Conservation (phyloP, 2,797 vertebrate genomes). For the Rhinichthys osculus region DNA sequence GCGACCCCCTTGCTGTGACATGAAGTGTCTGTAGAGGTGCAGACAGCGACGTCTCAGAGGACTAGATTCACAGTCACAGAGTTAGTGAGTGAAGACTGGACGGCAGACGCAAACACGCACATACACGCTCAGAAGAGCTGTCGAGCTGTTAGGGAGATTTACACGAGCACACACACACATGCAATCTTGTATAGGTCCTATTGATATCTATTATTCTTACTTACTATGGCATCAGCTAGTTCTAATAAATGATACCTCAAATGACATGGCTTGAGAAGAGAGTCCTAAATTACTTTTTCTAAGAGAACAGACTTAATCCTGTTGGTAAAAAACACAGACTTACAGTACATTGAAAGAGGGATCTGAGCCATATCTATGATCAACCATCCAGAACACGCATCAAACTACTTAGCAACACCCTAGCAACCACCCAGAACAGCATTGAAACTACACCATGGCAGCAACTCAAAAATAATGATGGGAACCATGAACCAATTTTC, state of each 20-base stretch:
- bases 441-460: neutral
- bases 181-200: neutral
- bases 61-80: constrained; percentile 47
- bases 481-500: neutral
- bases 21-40: constrained; percentile 51
- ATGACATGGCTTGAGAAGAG: neutral
- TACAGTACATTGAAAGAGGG: neutral
- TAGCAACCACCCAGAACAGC: neutral
- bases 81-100: constrained; percentile 31
- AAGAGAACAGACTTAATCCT: too few relatives aligned
- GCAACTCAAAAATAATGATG: neutral
- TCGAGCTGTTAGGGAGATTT: neutral
- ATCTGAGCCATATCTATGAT: neutral
- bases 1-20: constrained; percentile 36
- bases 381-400: neutral
- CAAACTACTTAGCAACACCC: neutral
- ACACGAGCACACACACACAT: neutral
- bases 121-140: neutral
- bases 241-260: neutral
- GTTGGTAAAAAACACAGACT: too few relatives aligned
- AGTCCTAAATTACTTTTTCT: neutral
- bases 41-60: constrained; percentile 45
- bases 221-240: neutral
- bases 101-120: constrained; percentile 22
- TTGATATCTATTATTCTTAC: neutral